Conservation (phyloP, 64 coral and sea anemone species). For the Dendrophyllia cribrosa region DNA sequence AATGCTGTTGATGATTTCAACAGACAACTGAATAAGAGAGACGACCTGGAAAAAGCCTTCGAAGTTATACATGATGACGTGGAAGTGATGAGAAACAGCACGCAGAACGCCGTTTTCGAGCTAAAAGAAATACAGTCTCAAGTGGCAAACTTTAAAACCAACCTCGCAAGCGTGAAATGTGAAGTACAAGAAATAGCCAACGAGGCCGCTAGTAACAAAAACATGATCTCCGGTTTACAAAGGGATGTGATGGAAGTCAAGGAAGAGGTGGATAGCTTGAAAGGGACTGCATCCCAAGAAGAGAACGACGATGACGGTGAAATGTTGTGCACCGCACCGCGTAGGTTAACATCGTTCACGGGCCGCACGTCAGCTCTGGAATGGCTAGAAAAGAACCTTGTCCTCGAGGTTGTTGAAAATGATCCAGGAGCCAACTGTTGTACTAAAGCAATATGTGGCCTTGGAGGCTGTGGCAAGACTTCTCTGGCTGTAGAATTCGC, state of each 20-base stretch:
- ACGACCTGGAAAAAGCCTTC: neutral
- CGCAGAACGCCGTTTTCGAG: neutral
- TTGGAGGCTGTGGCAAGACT: conserved; percentile 14
- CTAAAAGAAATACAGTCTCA: neutral
- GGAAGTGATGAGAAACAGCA: neutral
- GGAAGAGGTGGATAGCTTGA: neutral
- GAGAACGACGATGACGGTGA: neutral
- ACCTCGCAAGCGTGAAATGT: neutral
- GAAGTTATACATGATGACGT: neutral
- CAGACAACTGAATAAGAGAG: neutral
- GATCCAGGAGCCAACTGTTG: neutral
- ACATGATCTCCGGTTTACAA: neutral
- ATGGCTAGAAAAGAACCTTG: neutral
- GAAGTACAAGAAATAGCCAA: neutral
- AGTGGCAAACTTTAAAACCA: neutral
- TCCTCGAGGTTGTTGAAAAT: neutral
- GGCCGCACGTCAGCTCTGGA: neutral
- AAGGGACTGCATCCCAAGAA: neutral
- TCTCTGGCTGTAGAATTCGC: neutral
- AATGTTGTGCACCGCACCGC: neutral
- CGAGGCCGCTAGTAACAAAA: neutral
- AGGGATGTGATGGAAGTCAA: neutral
- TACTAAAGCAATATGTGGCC: neutral
- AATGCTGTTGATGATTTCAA: neutral
- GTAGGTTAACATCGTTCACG: neutral